Base-by-base conservation (phyloP, 2,797 vertebrate genomes). In the Trachops cirrhosus region DNA sequence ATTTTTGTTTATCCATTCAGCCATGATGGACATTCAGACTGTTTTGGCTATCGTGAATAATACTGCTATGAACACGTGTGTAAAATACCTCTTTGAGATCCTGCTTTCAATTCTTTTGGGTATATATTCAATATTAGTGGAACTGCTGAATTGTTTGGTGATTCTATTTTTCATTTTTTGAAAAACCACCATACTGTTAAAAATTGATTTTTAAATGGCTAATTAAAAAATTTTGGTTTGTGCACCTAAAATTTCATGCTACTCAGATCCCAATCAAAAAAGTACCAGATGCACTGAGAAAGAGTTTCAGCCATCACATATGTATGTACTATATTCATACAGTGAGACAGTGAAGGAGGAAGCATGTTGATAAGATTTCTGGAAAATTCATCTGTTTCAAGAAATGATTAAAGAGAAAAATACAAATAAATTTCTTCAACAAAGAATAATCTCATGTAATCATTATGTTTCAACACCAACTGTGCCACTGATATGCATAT, bases 371-470 rank as follows among this genome's bases (percentile, higher is more conserved):
- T 10, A 73, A 73, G 32, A 50, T 0, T 67, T 57, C 62, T 37
- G 48, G 85, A 91, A 87, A 92, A 74, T 54, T 10, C 39, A 52
- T 89, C 86, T 85, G 37, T 80, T 94, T 79, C 41, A 59, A 80
- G 48, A 67, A 93, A 89, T 29, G 19, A 21, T 41, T 70, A n/a
- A 70, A 26, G 37, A 90, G 48, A 70, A 95, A 95, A 89, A 91
- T 29, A 85, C 3, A 91, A 91, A 59, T 79, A 59, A 75, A 93
- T 85, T 80, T 87, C 85, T 67, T 86, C 59, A 95, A 41, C 52
- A 91, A 90, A 59, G 68, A 87, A 85, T 41, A 86, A 86, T 89
- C 46, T 88, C 94, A 75, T 74, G 46, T 41, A 77, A 85, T 91
- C 80, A 52, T 68, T 74, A n/a, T n/a, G 3, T 78, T 85, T 94